A percentile compares a stretch with the other conserved stretches of the same genome.
phyloP scores from a whole-genome alignment of 1,140 invertebrate species.

The Lepidurus arcticus region DNA sequence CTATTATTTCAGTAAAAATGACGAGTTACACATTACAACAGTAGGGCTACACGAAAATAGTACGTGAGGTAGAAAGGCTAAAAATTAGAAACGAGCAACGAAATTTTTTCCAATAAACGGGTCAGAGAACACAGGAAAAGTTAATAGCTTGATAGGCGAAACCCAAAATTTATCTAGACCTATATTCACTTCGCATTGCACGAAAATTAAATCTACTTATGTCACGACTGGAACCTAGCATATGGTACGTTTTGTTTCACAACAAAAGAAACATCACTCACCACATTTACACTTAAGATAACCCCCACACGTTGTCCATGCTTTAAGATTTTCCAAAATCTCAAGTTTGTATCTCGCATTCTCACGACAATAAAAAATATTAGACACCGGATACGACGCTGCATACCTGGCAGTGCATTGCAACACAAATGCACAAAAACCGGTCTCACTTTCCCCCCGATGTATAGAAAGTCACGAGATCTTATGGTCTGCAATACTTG shows the following conservation, averaged over 20 bases:
- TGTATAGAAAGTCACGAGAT: neutral
- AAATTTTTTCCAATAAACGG: neutral
- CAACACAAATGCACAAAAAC: conserved; percentile 14
- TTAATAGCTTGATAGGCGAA: neutral
- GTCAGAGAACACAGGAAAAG: neutral
- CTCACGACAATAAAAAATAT: neutral
- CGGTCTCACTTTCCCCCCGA: neutral
- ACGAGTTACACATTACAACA: conserved; percentile 3
- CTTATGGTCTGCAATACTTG: neutral
- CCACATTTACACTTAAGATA: neutral
- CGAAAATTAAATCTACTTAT: neutral
- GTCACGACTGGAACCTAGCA: neutral
- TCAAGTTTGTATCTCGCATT: neutral
- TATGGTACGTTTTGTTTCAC: neutral
- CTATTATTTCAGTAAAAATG: conserved; percentile 5
- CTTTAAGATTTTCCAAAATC: neutral
- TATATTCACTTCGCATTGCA: conserved; percentile 15
- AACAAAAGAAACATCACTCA: neutral
- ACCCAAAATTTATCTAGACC: neutral
- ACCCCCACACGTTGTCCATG: neutral
- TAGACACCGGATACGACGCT: neutral
- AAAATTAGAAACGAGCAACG: neutral
- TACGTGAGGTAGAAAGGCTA: conserved; percentile 9
- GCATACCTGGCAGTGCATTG: conserved; percentile 13
- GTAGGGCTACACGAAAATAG: neutral